These are phyloP conservation scores for Lophotis ruficrista DNA, from an alignment of 2,113 vertebrate genomes.

Conservation along the genomic window DNA sequence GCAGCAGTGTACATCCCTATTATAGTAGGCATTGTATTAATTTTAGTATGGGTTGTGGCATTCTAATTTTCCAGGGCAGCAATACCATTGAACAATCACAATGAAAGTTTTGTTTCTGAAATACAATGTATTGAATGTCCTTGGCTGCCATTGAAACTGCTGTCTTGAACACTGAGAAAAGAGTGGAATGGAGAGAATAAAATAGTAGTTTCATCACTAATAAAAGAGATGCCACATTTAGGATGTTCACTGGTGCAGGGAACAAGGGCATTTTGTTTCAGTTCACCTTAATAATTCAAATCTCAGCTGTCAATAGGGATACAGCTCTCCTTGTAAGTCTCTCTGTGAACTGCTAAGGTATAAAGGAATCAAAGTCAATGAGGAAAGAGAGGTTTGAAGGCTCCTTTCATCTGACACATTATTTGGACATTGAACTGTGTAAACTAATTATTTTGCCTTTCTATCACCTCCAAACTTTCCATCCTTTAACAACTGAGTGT, in stretches of 20 bases:
- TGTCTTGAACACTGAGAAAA: not conserved
- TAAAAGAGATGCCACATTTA: conserved; percentile 23
- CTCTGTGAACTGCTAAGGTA: not conserved
- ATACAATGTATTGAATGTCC: not conserved
- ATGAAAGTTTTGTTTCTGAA: not conserved
- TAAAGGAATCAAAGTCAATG: not conserved
- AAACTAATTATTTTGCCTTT: conserved; percentile 14
- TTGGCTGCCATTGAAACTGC: conserved; percentile 9
- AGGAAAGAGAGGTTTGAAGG: not conserved
- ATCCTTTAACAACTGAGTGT: not conserved
- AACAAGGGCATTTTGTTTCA: conserved; percentile 46
- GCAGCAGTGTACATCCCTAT: not conserved
- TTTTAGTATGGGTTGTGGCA: not conserved
- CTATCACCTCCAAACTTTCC: not conserved
- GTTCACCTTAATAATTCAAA: conserved; percentile 36
- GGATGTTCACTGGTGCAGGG: conserved; percentile 48
- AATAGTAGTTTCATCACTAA: not conserved
- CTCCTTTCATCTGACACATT: not conserved
- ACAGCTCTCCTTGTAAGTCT: not conserved
- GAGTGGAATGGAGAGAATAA: not conserved
- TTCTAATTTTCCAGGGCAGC: not conserved
- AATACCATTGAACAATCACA: not conserved
- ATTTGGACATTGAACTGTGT: not conserved
- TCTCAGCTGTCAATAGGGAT: conserved; percentile 41
- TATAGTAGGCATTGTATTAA: not conserved